Evolutionary conservation across 2,888 invertebrate genomes (phyloP).

Genomic region (Chalcosyrphus nemorum): DNA sequence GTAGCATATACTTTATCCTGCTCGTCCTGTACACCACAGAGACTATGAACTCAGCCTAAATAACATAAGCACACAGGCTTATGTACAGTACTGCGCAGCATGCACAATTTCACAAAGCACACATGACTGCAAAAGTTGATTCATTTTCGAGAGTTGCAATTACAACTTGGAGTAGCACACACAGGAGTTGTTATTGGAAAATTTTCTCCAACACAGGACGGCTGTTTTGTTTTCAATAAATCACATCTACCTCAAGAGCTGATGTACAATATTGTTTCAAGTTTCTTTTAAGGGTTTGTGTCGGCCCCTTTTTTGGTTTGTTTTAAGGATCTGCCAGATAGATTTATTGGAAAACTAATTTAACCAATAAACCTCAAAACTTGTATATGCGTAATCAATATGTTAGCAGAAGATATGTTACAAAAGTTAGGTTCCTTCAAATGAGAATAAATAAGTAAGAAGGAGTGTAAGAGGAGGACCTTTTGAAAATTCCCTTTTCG

Average conservation of each 20-base stretch:
- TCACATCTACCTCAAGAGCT: neutral
- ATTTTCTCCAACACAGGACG: neutral
- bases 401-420: too few species aligned
- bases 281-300: neutral
- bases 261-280: neutral
- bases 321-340: neutral
- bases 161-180: neutral
- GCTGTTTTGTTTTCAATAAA: neutral
- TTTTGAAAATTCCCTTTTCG: neutral
- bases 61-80: neutral
- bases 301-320: neutral
- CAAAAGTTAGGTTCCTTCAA: slow-evolving; percentile 3
- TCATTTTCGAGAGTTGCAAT: neutral
- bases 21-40: neutral
- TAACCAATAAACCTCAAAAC: slow-evolving; percentile 24
- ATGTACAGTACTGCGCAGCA: neutral
- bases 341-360: slow-evolving; percentile 8
- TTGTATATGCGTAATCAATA: slow-evolving; percentile 36
- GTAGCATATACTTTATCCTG: neutral
- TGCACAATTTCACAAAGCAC: neutral
- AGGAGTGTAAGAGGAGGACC: too few species aligned
- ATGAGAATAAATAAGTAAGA: slow-evolving; percentile 34
- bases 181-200: neutral
- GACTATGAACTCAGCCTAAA: neutral
- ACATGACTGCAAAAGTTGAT: neutral